Evolutionary conservation across 1,140 invertebrate genomes (phyloP), one percentile per base, ranked within the genome.

Genomic region (Caenorhabditis inopinata): DNA sequence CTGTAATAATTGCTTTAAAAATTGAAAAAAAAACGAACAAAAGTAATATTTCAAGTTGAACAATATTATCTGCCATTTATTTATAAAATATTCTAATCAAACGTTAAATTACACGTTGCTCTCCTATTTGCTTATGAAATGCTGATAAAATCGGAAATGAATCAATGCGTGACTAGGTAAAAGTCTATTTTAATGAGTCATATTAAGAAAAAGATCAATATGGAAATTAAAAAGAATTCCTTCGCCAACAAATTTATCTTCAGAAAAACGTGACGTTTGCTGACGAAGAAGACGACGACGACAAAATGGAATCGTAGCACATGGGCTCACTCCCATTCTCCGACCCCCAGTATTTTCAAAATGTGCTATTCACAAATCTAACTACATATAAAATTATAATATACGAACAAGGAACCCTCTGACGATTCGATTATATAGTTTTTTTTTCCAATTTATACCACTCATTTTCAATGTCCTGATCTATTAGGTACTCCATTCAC

Each of bases 251-350:
- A 42, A 14, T 7, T 42, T 14, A 42, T 21, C 38, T 68, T 21
- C 32, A 68, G 58, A 68, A 68, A 27, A 68, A 68, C 32, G 58
- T 68, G n/a, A 32, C 58, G 21, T 68, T 68, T 21, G 32, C 32
- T 27, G 58, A 68, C n/a, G 58, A 32, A 32, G 53, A 68, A 9
- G 58, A 68, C 3, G 58, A 68, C 6, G 58, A 58, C 11, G 51
- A 68, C 11, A 35, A 68, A 38, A 68, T 68, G 58, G 58, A 68
- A 68, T 68, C 58, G n/a, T 68, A 68, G 27, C 48, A 51, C n/a
- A n/a, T n/a, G n/a, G n/a, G n/a, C n/a, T n/a, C n/a, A n/a, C n/a
- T n/a, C n/a, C n/a, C n/a, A n/a, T n/a, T n/a, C n/a, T n/a, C n/a
- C n/a, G n/a, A n/a, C n/a, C n/a, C n/a, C n/a, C n/a, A n/a, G n/a